A percentile compares a stretch with the other conserved stretches of the same genome.
phyloP scores from a whole-genome alignment of 2,888 invertebrate species.

The Stictocephala bisonia region DNA sequence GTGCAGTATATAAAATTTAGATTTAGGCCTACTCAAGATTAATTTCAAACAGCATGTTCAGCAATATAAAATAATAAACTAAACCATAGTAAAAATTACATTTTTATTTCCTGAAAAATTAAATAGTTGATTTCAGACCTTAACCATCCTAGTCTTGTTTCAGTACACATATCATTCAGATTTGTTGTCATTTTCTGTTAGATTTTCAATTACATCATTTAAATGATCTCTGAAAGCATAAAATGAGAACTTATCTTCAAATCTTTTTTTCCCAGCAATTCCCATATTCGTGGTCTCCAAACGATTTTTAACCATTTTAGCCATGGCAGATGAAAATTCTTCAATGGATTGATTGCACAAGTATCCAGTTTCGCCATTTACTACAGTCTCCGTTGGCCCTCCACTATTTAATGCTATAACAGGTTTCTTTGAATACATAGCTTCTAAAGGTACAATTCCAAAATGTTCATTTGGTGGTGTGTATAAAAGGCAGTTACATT shows the following conservation, averaged over 20 bases:
- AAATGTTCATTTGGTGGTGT: constrained; percentile 98
- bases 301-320: constrained; percentile 73
- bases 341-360: constrained; percentile 77
- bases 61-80: no score
- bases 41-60: no score
- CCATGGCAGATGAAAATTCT: constrained; percentile 83
- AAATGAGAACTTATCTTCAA: constrained; percentile 86
- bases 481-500: constrained; percentile 86
- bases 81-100: no score
- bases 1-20: no score
- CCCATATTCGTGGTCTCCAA: constrained; percentile 77
- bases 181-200: no score
- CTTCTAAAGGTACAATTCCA: constrained; percentile 98
- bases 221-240: constrained; percentile 79
- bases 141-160: no score
- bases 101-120: no score
- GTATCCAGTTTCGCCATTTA: constrained; percentile 82
- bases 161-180: no score
- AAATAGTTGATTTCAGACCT: no score
- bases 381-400: constrained; percentile 94
- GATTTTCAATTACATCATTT: constrained; percentile 64
- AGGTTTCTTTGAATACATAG: constrained; percentile 93
- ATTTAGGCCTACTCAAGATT: no score
- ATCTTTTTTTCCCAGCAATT: constrained; percentile 77
- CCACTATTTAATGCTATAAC: constrained; percentile 96